phyloP scores from a whole-genome alignment of 2,797 vertebrate genomes.

The Chelidonichthys spinosus region DNA sequence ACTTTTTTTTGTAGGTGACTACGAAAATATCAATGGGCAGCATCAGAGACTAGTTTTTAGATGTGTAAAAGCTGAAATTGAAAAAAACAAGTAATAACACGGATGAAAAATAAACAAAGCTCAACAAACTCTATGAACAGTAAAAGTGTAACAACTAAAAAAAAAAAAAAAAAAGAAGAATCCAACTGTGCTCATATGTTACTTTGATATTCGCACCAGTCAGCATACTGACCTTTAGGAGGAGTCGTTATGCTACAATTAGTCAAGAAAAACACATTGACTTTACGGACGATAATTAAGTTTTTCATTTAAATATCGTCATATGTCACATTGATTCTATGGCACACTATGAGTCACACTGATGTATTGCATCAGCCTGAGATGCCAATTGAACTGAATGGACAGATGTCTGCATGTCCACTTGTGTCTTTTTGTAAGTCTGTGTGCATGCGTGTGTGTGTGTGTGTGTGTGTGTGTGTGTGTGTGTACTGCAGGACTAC shows the following conservation, averaged over 20 bases:
- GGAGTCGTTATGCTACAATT: background rate
- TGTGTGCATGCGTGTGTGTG: background rate
- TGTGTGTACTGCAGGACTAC: constrained; percentile 24
- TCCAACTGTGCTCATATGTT: background rate
- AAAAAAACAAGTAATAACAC: background rate
- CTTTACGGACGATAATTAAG: background rate
- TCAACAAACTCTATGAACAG: background rate
- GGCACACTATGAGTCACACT: background rate
- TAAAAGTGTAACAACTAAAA: background rate
- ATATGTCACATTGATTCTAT: background rate
- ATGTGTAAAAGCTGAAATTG: background rate
- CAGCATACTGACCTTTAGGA: constrained; percentile 6
- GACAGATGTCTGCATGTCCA: background rate
- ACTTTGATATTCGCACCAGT: background rate
- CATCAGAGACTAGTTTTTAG: background rate
- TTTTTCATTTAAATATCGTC: constrained; percentile 1
- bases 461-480: constrained; percentile 9
- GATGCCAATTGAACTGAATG: background rate
- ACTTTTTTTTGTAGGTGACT: background rate
- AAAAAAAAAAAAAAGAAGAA: no score
- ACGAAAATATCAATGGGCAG: background rate
- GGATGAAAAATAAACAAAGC: background rate
- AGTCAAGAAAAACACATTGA: background rate
- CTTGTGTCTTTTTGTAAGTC: background rate
- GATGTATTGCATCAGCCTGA: background rate